These are phyloP conservation scores for Athalia circularis DNA, from an alignment of 2,888 invertebrate species.

Conservation along the genomic window DNA sequence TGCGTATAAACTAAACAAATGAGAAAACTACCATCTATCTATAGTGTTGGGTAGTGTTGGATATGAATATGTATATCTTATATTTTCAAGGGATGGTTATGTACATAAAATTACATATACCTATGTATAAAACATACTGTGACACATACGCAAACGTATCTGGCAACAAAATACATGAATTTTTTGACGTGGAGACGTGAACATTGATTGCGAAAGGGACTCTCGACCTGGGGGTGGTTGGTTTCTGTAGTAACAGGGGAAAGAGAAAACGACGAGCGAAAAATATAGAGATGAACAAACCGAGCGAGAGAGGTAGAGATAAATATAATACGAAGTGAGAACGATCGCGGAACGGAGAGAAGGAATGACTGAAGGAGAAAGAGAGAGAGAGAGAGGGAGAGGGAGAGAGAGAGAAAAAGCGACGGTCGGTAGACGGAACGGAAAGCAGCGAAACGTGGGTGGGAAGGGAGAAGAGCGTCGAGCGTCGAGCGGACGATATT, in stretches of 20 bases:
- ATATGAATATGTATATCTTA: neutral
- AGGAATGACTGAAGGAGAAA: neutral
- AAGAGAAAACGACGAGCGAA: conserved; percentile 51
- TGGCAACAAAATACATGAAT: neutral
- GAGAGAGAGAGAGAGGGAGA: conserved; percentile 54
- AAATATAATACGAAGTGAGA: conserved; percentile 28
- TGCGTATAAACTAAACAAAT: neutral
- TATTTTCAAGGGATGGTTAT: neutral
- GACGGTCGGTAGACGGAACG: conserved; percentile 46
- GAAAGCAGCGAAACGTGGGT: conserved; percentile 47
- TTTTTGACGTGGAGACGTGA: conserved; percentile 63
- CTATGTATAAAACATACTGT: neutral
- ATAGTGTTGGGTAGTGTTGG: no score
- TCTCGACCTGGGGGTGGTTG: conserved; percentile 62
- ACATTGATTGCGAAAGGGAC: conserved; percentile 72
- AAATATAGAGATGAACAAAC: neutral
- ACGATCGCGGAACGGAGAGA: conserved; percentile 53
- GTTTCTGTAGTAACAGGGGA: conserved; percentile 42
- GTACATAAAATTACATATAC: neutral
- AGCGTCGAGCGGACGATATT: conserved; percentile 74
- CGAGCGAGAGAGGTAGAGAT: conserved; percentile 22
- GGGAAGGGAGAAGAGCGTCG: conserved; percentile 49
- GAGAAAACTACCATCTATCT: neutral
- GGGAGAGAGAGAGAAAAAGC: conserved; percentile 52
- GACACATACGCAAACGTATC: neutral